Percentiles rank a stretch among this genome's conserved stretches.
Evolutionary conservation across 2,797 vertebrate species (phyloP).

Genomic region (Microctenopoma steveboyesi): DNA sequence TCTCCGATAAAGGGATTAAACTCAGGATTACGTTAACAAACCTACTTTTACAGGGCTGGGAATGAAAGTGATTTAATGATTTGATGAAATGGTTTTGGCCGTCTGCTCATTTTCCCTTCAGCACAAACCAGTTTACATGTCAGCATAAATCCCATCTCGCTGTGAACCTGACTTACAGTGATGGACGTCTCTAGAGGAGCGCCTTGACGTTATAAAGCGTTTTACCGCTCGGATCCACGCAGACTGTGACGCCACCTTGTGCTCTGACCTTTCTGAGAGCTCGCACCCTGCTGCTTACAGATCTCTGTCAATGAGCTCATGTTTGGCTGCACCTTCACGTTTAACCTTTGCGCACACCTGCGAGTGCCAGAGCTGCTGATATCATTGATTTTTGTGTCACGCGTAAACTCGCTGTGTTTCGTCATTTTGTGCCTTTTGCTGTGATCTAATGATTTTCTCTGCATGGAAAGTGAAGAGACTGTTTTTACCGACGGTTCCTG

Average conservation of each 20-base stretch:
- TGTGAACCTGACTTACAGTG: no score
- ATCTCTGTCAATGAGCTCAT: slow-evolving; percentile 51
- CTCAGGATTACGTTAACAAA: not conserved
- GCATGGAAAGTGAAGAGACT: slow-evolving; percentile 18
- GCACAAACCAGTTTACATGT: no score
- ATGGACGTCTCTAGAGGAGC: no score
- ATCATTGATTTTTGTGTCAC: slow-evolving; percentile 64
- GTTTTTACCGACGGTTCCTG: no score
- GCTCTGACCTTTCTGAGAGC: slow-evolving; percentile 65
- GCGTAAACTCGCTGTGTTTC: not conserved
- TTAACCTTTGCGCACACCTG: slow-evolving; percentile 73
- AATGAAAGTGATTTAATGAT: no score
- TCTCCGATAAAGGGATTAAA: not conserved
- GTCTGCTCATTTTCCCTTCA: no score
- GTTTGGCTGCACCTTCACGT: slow-evolving; percentile 61
- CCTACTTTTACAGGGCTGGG: no score
- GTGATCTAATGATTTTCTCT: slow-evolving; percentile 17
- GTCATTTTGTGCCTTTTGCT: slow-evolving; percentile 19
- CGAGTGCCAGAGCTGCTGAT: slow-evolving; percentile 60
- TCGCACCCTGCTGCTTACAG: slow-evolving; percentile 28
- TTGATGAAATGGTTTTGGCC: no score
- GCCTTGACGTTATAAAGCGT: not conserved
- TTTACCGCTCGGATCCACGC: not conserved
- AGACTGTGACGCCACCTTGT: slow-evolving; percentile 23
- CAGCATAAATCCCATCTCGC: no score